These are phyloP conservation scores for Aphidius ervi DNA, from an alignment of 1,140 invertebrate species.

Conservation along the genomic window DNA sequence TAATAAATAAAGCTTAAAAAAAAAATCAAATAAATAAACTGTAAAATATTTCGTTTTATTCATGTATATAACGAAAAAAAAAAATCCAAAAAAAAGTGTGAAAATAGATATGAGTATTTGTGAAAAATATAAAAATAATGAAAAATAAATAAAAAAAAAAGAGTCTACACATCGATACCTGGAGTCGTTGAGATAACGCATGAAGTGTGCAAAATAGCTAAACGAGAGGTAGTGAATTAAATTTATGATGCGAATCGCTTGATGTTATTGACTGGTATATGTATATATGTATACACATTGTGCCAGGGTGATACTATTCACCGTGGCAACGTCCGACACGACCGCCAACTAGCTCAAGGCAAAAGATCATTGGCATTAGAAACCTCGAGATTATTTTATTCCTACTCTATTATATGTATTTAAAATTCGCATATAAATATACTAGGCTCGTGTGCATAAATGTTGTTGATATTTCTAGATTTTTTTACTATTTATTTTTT, in stretches of 20 bases:
- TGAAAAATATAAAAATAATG: neutral
- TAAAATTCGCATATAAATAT: too few relatives aligned
- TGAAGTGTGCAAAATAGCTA: neutral
- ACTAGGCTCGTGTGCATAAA: too few relatives aligned
- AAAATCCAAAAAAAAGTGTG: neutral
- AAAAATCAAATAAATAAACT: too few relatives aligned
- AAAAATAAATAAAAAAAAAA: neutral
- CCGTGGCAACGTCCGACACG: slow-evolving; percentile 35
- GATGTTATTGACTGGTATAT: slow-evolving; percentile 28
- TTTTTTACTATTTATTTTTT: too few relatives aligned
- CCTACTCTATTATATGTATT: slow-evolving; percentile 16
- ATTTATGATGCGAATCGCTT: slow-evolving; percentile 14
- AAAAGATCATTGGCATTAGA: slow-evolving; percentile 38
- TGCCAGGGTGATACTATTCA: slow-evolving; percentile 12
- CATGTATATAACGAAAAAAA: neutral
- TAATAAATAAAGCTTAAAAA: too few relatives aligned
- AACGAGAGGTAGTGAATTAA: slow-evolving; percentile 8
- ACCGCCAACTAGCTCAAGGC: slow-evolving; percentile 38
- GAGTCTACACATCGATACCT: slow-evolving; percentile 15
- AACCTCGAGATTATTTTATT: slow-evolving; percentile 28
- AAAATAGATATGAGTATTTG: neutral
- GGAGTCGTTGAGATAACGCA: slow-evolving; percentile 15
- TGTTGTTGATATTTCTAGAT: too few relatives aligned
- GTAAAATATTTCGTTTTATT: neutral
- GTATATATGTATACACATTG: neutral